phyloP scores from a whole-genome alignment of 2,888 invertebrate species.

The Sarcophaga carnaria region DNA sequence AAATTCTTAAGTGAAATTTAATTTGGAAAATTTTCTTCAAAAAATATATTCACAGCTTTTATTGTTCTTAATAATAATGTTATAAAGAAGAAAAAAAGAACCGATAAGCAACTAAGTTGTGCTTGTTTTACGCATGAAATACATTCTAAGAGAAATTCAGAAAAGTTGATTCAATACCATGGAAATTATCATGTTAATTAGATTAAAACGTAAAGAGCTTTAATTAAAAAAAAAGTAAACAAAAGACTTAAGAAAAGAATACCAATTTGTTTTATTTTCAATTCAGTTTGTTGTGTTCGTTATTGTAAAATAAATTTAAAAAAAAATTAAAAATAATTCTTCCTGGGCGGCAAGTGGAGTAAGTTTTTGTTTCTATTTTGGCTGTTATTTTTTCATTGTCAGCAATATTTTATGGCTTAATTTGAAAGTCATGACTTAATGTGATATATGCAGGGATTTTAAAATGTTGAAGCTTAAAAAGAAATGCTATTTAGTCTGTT shows the following conservation, averaged over 20 bases:
- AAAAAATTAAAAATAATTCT: not conserved
- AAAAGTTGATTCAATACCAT: slow-evolving; percentile 56
- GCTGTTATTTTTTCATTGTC: not conserved
- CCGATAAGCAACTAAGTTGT: not conserved
- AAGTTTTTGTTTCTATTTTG: not conserved
- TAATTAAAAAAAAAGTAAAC: slow-evolving; percentile 22
- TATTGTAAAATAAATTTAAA: not conserved
- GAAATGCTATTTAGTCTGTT: not conserved
- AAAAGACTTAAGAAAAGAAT: slow-evolving; percentile 52
- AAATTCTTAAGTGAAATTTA: slow-evolving; percentile 55
- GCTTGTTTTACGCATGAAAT: slow-evolving; percentile 54
- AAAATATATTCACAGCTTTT: slow-evolving; percentile 3
- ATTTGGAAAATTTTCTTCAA: slow-evolving; percentile 13
- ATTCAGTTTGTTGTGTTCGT: not conserved
- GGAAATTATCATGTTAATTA: slow-evolving; percentile 66
- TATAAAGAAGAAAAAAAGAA: slow-evolving; percentile 44
- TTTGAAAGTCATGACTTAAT: slow-evolving; percentile 23
- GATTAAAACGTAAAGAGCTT: slow-evolving; percentile 56
- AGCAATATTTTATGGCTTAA: slow-evolving; percentile 8
- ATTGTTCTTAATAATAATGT: slow-evolving; percentile 55
- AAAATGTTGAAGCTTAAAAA: too few species aligned
- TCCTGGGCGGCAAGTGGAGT: not conserved
- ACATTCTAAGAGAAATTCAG: slow-evolving; percentile 14
- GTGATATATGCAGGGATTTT: too few species aligned
- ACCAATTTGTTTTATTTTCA: not conserved